These are phyloP conservation scores for Prietella phreatophila DNA, from an alignment of 2,113 vertebrate genomes.

Conservation along the genomic window DNA sequence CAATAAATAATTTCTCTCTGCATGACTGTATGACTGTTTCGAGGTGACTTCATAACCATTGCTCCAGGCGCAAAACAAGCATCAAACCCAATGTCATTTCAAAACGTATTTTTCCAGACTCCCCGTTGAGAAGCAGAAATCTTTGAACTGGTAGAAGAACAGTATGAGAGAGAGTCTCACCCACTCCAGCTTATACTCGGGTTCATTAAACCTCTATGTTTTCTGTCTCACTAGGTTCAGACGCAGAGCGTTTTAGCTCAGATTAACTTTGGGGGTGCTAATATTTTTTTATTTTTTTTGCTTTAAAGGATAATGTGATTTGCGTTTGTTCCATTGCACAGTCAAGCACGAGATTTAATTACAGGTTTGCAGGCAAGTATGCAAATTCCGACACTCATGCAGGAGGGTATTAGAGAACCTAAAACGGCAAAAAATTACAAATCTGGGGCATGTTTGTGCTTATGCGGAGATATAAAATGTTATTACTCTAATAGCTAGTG, in stretches of 20 bases:
- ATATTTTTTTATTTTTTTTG: neutral
- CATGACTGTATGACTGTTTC: constrained; percentile 36
- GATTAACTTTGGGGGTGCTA: neutral
- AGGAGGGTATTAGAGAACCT: constrained; percentile 31
- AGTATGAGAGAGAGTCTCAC: neutral
- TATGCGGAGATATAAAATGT: constrained; percentile 35
- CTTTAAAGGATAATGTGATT: constrained; percentile 33
- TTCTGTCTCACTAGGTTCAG: neutral
- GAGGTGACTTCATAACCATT: constrained; percentile 35
- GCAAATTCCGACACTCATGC: constrained; percentile 16
- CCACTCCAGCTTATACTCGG: neutral
- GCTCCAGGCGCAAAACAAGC: constrained; percentile 27
- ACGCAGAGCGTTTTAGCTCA: neutral
- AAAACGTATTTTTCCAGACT: neutral
- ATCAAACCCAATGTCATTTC: constrained; percentile 16
- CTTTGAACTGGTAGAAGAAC: constrained; percentile 22
- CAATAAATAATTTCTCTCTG: constrained; percentile 34
- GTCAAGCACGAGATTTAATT: constrained; percentile 39
- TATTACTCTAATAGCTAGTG: constrained; percentile 29
- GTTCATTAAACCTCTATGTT: constrained; percentile 6
- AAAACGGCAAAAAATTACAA: constrained; percentile 30
- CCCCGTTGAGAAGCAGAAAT: constrained; percentile 1
- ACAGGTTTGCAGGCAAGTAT: constrained; percentile 34
- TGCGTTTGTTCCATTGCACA: constrained; percentile 23
- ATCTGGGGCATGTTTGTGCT: constrained; percentile 36